phyloP scores from a whole-genome alignment of 2,797 vertebrate species.

The Champsocephalus esox region DNA sequence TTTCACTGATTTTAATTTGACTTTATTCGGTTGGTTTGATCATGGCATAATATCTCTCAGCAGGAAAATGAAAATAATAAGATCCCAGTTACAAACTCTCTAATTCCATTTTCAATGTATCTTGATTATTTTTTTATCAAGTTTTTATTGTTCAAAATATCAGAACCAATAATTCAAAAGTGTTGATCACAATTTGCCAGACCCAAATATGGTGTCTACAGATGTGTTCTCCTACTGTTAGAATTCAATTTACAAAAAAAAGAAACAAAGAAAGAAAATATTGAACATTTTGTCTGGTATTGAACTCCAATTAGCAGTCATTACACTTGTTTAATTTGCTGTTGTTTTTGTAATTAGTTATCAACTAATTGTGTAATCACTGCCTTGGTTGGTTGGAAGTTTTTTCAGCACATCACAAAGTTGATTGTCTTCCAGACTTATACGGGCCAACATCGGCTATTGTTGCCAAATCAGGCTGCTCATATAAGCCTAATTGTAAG shows the following conservation, averaged over 20 bases:
- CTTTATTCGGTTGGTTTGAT: neutral
- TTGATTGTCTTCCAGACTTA: neutral
- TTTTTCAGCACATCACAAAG: neutral
- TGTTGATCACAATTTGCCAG: too few relatives aligned
- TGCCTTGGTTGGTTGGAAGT: neutral
- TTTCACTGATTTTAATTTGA: neutral
- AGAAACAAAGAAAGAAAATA: too few relatives aligned
- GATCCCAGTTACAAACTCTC: neutral
- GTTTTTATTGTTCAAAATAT: too few relatives aligned
- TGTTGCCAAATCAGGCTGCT: constrained; percentile 21
- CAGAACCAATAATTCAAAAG: too few relatives aligned
- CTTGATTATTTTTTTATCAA: too few relatives aligned
- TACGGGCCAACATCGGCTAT: constrained; percentile 4
- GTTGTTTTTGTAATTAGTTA: neutral
- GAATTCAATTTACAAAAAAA: too few relatives aligned
- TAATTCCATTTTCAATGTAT: too few relatives aligned
- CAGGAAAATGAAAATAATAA: neutral
- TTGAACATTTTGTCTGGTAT: neutral
- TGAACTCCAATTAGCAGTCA: neutral
- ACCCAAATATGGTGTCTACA: too few relatives aligned
- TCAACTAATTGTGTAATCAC: neutral
- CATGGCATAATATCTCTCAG: neutral
- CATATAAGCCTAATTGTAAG: constrained; percentile 49
- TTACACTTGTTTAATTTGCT: neutral
- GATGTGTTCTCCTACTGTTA: too few relatives aligned